Percentiles rank a stretch among this genome's conserved stretches.
phyloP scores from a whole-genome alignment of 2,888 invertebrate genomes.

The Spodoptera picta region DNA sequence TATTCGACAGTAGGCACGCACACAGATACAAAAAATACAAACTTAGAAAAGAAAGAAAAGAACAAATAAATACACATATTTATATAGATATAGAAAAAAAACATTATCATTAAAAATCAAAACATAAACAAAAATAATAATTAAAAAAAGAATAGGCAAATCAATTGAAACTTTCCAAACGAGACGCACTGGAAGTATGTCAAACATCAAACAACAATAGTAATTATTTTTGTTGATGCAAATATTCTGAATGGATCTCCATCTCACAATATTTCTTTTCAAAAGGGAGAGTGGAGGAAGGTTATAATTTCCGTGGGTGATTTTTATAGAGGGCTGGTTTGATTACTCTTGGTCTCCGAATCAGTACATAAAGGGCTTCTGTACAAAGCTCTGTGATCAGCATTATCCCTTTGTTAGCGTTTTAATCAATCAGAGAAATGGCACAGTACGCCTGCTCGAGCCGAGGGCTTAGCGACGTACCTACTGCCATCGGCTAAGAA shows the following conservation, averaged over 20 bases:
- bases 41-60: too few relatives aligned
- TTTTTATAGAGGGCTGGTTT: slow-evolving; percentile 81
- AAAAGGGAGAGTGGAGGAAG: slow-evolving; percentile 63
- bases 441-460: slow-evolving; percentile 61
- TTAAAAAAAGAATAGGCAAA: neutral
- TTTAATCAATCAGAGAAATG: slow-evolving; percentile 86
- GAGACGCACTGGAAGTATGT: slow-evolving; percentile 12
- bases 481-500: slow-evolving; percentile 45
- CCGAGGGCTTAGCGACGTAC: slow-evolving; percentile 47
- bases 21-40: too few relatives aligned
- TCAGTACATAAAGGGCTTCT: slow-evolving; percentile 83
- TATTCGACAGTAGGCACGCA: too few relatives aligned
- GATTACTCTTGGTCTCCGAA: slow-evolving; percentile 71
- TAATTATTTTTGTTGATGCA: slow-evolving; percentile 34
- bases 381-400: slow-evolving; percentile 84
- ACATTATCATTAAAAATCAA: too few relatives aligned
- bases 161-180: slow-evolving; percentile 29
- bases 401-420: slow-evolving; percentile 86
- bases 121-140: neutral
- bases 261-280: slow-evolving; percentile 57
- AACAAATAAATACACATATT: too few relatives aligned
- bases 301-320: slow-evolving; percentile 78
- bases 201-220: slow-evolving; percentile 36
- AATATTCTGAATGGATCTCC: slow-evolving; percentile 38
- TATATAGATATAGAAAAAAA: too few relatives aligned